Evolutionary conservation across 2,113 vertebrate species (phyloP), one percentile per base, ranked within the genome.

Genomic region (Regulus satrapa): DNA sequence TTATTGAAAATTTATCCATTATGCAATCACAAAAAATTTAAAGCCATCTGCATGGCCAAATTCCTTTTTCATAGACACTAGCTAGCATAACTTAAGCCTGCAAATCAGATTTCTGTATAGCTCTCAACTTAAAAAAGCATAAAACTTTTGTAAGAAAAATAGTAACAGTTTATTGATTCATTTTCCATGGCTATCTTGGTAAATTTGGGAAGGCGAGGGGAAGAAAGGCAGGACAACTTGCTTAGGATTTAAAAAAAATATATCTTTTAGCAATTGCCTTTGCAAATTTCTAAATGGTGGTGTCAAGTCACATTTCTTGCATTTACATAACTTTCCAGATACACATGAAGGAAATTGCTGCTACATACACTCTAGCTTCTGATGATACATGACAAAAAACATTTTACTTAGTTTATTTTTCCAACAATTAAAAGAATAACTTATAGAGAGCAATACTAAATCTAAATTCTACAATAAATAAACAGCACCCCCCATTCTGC

Each of bases 41-140:
- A 88, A 97, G 85, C 52, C 36, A 88, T 82, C 38, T 67, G 38
- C 26, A 75, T 89, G 82, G 75, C 68, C 93, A 93, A 85, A 96
- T 55, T 85, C 67, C 54, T 56, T 75, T 84, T 91, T 63, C 46
- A 82, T 31, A 94, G 74, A 48, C 85, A 15, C 90, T 69, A 76
- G 43, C 40, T 76, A 85, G 28, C 26, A 56, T 41, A 94, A 34
- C 51, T 79, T 77, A 71, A 68, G 31, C 85, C 49, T 40, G 64
- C 7, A 92, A 85, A 94, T 29, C 52, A 85, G 83, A 81, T 52
- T 52, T 69, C 41, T 52, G 14, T 34, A 40, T 4, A 61, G 51
- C 38, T 20, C 45, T 20, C 24, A 74, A 66, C n/a, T 32, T 81
- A 49, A 26, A 81, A 34, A 38, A 9, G 85, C 2, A 54, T 8